Evolutionary conservation across 2,113 vertebrate species (phyloP).

Genomic region (Cettia cetti): DNA sequence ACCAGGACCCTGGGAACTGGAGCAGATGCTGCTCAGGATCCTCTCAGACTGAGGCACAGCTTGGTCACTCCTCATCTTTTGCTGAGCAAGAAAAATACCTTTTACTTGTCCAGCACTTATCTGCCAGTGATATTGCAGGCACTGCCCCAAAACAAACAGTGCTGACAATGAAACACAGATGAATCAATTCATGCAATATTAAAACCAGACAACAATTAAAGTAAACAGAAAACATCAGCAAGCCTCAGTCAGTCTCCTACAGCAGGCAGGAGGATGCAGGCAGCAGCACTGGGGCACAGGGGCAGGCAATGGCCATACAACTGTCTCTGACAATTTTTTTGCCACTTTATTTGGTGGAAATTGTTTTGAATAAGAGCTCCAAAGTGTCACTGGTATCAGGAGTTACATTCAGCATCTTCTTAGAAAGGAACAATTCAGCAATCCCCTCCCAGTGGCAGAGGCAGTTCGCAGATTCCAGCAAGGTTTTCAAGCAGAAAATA

Average conservation of each 20-base stretch:
- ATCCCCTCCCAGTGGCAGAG: neutral
- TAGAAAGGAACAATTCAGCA: neutral
- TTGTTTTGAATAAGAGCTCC: neutral
- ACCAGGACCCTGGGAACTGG: neutral
- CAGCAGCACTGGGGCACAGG: rapidly evolving
- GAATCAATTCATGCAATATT: neutral
- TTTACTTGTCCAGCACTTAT: neutral
- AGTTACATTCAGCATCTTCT: neutral
- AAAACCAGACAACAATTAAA: neutral
- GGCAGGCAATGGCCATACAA: rapidly evolving
- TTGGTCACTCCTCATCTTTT: neutral
- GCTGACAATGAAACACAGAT: neutral
- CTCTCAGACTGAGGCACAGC: neutral
- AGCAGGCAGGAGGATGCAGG: neutral
- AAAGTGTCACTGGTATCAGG: neutral
- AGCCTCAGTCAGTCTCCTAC: neutral
- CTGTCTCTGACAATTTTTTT: neutral
- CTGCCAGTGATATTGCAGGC: neutral
- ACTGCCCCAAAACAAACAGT: neutral
- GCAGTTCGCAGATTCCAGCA: neutral
- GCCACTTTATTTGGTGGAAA: neutral
- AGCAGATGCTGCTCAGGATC: neutral
- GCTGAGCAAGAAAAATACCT: neutral
- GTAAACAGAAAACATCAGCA: neutral
- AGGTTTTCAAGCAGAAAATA: neutral